Percentiles rank a stretch among this genome's conserved stretches.
Conservation (phyloP, 64 coral and sea anemone species). For the Montipora cactus region DNA sequence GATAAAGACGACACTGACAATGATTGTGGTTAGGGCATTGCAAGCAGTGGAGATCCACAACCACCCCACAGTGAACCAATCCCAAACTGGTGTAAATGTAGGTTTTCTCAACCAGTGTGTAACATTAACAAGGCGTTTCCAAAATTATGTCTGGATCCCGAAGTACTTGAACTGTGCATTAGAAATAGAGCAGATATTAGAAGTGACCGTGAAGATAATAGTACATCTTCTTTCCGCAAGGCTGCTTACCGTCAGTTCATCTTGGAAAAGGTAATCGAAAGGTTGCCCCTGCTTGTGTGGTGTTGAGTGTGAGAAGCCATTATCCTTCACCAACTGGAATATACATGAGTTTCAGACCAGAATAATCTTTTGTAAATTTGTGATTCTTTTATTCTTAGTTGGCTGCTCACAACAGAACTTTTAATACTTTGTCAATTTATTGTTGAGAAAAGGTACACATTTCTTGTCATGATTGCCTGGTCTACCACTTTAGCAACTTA, state of each 20-base stretch:
- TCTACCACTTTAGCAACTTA: too few relatives aligned
- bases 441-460: too few relatives aligned
- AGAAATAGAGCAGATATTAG: constrained; percentile 1
- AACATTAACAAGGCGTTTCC: background rate
- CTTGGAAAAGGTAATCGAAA: constrained; percentile 41
- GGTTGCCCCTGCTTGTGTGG: constrained; percentile 28
- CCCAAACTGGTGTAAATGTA: constrained; percentile 6
- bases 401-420: too few relatives aligned
- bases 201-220: background rate
- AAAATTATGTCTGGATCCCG: constrained; percentile 11
- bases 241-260: constrained; percentile 37
- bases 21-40: too few relatives aligned
- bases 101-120: background rate
- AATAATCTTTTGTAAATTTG: too few relatives aligned
- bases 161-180: background rate
- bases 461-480: too few relatives aligned
- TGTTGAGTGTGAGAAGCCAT: background rate
- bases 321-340: constrained; percentile 33
- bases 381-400: too few relatives aligned
- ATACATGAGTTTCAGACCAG: constrained; percentile 7
- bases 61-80: too few relatives aligned
- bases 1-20: background rate
- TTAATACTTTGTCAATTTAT: too few relatives aligned
- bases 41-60: too few relatives aligned
- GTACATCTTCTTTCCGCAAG: background rate